Percentiles rank a stretch among this genome's conserved stretches.
Conservation (phyloP, 1,140 invertebrate species). For the Helicoverpa zea region DNA sequence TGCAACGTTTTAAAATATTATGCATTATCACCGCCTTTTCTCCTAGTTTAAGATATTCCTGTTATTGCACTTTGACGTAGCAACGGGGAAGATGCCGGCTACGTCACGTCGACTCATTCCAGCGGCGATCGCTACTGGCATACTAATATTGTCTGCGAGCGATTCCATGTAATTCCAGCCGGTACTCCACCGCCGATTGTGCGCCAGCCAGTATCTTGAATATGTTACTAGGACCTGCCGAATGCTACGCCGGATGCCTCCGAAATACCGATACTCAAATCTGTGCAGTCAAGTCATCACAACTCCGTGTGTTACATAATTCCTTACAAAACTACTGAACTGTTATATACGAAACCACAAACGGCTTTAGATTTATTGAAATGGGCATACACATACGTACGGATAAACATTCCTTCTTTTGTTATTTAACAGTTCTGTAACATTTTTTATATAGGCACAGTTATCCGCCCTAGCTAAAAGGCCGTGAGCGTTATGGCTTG, state of each 20-base stretch:
- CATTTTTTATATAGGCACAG: conserved; percentile 38
- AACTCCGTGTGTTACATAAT: background rate
- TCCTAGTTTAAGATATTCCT: conserved; percentile 66
- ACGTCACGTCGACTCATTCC: conserved; percentile 82
- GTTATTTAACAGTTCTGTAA: conserved; percentile 33
- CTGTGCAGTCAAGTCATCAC: conserved; percentile 28
- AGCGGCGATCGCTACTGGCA: conserved; percentile 76
- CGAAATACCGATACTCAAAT: conserved; percentile 65
- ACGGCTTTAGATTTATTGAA: background rate
- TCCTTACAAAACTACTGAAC: background rate
- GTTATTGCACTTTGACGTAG: conserved; percentile 78
- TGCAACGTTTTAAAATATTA: conserved; percentile 22
- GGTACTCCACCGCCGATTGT: conserved; percentile 75
- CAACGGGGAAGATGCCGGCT: conserved; percentile 65
- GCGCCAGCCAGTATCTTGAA: conserved; percentile 80
- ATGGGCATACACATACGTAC: background rate
- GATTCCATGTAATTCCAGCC: conserved; percentile 81
- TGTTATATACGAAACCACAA: background rate
- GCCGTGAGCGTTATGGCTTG: conserved; percentile 41
- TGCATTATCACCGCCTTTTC: conserved; percentile 28
- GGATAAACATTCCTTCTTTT: conserved; percentile 18
- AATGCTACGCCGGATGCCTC: conserved; percentile 34
- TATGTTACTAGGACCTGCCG: conserved; percentile 74
- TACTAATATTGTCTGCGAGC: conserved; percentile 82
- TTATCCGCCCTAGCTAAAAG: conserved; percentile 25